These are phyloP conservation scores for Apodemus speciosus DNA, from an alignment of 2,113 vertebrate genomes.

Conservation along the genomic window DNA sequence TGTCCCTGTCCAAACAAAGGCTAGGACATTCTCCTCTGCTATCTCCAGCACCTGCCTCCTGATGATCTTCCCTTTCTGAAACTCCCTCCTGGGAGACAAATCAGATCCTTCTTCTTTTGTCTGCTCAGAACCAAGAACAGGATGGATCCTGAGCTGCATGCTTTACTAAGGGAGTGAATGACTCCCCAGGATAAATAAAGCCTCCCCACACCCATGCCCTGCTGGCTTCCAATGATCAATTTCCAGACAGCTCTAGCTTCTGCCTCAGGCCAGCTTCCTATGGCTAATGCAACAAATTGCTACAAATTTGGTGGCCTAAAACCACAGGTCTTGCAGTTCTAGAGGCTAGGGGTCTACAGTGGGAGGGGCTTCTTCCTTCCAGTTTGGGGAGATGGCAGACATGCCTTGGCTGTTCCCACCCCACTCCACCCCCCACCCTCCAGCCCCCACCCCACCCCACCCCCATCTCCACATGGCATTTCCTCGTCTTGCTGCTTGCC, in stretches of 20 bases:
- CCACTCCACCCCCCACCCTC: background rate
- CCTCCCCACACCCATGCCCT: background rate
- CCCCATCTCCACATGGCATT: background rate
- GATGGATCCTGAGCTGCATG: background rate
- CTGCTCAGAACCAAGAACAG: slow-evolving; percentile 55
- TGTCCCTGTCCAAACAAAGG: background rate
- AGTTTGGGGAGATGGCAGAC: background rate
- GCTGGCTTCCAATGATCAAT: background rate
- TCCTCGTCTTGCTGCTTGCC: background rate
- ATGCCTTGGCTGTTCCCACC: background rate
- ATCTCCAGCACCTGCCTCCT: background rate
- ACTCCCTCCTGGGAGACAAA: background rate
- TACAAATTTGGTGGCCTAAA: slow-evolving; percentile 2
- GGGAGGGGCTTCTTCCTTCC: background rate
- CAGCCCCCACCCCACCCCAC: background rate
- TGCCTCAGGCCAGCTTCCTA: background rate
- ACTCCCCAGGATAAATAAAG: background rate
- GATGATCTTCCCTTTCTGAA: background rate
- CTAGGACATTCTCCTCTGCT: background rate
- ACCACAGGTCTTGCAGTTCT: background rate
- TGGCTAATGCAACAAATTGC: background rate
- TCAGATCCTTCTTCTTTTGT: background rate
- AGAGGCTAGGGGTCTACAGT: background rate
- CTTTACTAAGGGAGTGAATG: background rate
- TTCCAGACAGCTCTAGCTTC: background rate